These are phyloP conservation scores for Caenorhabditis briggsae DNA, from an alignment of 1,140 invertebrate genomes.

Conservation along the genomic window DNA sequence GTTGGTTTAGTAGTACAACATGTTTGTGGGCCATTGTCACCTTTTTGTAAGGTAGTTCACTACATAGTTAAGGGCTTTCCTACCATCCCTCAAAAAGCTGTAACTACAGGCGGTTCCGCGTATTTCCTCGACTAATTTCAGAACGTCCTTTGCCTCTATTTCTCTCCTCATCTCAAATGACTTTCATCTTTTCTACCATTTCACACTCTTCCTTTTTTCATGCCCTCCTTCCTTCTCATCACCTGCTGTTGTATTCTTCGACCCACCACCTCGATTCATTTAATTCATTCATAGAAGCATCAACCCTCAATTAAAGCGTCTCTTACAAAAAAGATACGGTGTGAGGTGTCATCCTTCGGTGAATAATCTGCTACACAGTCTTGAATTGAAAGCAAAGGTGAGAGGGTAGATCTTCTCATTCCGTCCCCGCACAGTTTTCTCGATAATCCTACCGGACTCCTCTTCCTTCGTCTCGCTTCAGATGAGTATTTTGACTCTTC, in stretches of 20 bases:
- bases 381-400: slow-evolving; percentile 32
- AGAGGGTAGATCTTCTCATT: neutral
- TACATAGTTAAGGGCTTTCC: slow-evolving; percentile 9
- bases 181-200: neutral
- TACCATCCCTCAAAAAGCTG: neutral
- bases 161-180: neutral
- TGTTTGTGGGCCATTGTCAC: slow-evolving; percentile 25
- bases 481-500: slow-evolving; percentile 23
- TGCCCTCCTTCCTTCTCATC: neutral
- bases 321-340: neutral
- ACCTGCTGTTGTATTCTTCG: slow-evolving; percentile 44
- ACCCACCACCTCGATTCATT: slow-evolving; percentile 37
- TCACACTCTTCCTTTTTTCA: slow-evolving; percentile 31
- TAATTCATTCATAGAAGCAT: too few species aligned
- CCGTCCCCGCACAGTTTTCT: neutral
- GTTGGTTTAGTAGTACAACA: slow-evolving; percentile 32
- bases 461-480: slow-evolving; percentile 31
- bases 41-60: slow-evolving; percentile 44
- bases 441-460: slow-evolving; percentile 43
- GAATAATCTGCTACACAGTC: slow-evolving; percentile 17
- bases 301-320: slow-evolving; percentile 39
- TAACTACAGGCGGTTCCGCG: slow-evolving; percentile 38
- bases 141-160: slow-evolving; percentile 4
- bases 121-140: slow-evolving; percentile 14
- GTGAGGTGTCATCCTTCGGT: neutral